Evolutionary conservation across 2,113 vertebrate genomes (phyloP).

Genomic region (Stigmatopora argus): DNA sequence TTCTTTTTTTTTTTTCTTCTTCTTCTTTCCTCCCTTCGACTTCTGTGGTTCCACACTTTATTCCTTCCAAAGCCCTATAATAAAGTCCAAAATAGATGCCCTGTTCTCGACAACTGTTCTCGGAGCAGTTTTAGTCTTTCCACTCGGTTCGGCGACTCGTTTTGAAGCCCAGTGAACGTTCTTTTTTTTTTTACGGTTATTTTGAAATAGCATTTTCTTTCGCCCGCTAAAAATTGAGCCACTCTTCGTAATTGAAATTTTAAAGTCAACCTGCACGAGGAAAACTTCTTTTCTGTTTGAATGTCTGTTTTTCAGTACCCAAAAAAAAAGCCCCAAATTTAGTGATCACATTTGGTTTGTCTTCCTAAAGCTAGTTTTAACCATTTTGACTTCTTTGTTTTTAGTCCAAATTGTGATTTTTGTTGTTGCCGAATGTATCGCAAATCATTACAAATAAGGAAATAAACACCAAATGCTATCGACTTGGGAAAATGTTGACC

Average conservation of each 20-base stretch:
- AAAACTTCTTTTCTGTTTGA: no score
- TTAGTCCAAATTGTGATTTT: background rate
- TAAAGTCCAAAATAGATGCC: slow-evolving; percentile 59
- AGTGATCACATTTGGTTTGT: background rate
- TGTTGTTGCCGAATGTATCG: background rate
- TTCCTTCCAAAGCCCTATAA: slow-evolving; percentile 59
- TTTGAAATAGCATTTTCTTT: background rate
- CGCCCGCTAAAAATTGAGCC: no score
- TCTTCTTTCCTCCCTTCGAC: no score
- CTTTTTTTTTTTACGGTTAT: background rate
- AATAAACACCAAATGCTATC: background rate
- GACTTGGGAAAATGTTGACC: background rate
- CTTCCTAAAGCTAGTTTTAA: background rate
- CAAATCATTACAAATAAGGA: background rate
- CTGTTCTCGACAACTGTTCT: slow-evolving; percentile 41
- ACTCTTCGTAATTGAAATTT: no score
- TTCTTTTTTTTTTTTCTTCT: slow-evolving; percentile 50
- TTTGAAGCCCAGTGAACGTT: slow-evolving; percentile 6
- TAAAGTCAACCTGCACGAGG: no score
- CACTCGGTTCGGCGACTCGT: slow-evolving; percentile 26
- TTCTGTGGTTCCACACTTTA: slow-evolving; percentile 51
- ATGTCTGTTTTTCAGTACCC: no score
- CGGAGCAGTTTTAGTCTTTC: slow-evolving; percentile 45
- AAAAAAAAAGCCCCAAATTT: no score
- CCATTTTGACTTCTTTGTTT: background rate